A percentile compares a stretch with the other conserved stretches of the same genome.
These are phyloP conservation scores for Echiichthys vipera DNA, from an alignment of 2,797 vertebrate species.

Conservation along the genomic window DNA sequence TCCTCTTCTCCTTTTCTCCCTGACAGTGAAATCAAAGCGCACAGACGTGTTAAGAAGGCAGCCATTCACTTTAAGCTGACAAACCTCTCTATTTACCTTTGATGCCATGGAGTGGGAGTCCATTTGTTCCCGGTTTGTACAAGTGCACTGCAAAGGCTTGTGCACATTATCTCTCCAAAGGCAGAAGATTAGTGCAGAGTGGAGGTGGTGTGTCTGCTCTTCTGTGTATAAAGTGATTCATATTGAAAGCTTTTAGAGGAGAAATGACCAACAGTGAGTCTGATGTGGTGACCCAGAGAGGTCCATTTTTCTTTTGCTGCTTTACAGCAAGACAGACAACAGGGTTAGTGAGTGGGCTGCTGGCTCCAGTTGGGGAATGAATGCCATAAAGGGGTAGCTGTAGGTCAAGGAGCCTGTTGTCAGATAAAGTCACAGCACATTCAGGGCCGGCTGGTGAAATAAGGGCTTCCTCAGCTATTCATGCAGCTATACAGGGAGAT, in stretches of 20 bases:
- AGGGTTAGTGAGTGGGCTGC: conserved; percentile 47
- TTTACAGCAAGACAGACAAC: conserved; percentile 33
- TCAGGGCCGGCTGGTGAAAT: conserved; percentile 60
- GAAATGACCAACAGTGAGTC: conserved; percentile 38
- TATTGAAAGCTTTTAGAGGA: conserved; percentile 51
- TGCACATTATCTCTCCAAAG: conserved; percentile 65
- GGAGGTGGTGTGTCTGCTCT: conserved; percentile 38
- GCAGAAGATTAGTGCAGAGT: conserved; percentile 63
- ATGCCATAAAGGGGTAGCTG: conserved; percentile 65
- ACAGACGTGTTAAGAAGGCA: conserved; percentile 58
- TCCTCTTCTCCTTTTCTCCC: conserved; percentile 36
- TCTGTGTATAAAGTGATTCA: conserved; percentile 49
- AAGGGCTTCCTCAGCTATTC: conserved; percentile 54
- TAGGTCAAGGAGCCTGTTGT: conserved; percentile 79
- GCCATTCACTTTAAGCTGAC: conserved; percentile 65
- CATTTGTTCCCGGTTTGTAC: conserved; percentile 68
- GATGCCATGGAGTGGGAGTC: conserved; percentile 68
- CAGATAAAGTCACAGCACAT: conserved; percentile 76
- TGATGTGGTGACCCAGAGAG: conserved; percentile 18
- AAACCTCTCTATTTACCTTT: conserved; percentile 73
- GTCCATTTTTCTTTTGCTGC: conserved; percentile 44
- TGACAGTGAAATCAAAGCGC: conserved; percentile 66
- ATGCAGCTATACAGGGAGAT: conserved; percentile 58
- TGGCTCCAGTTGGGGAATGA: conserved; percentile 52
- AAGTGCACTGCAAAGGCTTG: conserved; percentile 63